Evolutionary conservation across 2,888 invertebrate genomes (phyloP), one percentile per base, ranked within the genome.

Genomic region (Eretmocerus hayati): DNA sequence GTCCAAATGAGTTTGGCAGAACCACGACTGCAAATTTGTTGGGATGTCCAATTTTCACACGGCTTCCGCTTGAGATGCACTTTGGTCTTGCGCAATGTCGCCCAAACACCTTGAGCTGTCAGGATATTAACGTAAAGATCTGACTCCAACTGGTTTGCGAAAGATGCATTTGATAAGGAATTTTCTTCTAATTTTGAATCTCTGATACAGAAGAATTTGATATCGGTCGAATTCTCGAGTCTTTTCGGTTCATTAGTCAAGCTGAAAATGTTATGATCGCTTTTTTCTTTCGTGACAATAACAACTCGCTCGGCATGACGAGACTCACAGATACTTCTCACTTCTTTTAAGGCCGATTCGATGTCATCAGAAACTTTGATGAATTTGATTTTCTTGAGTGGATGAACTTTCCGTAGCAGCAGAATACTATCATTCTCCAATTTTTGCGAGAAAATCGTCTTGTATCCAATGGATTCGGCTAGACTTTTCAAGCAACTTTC

Each of bases 41-140:
- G 32, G 15, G 50, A 54, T 2, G 18, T 21, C 38, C 54, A 46
- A 36, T 38, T 46, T 31, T 47, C 41, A 15, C 32, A 41, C 4
- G 22, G n/a, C 21, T 36, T 35, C 5, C 43, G 26, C 11, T 21
- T 33, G 3, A 38, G 3, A 22, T 15, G n/a, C 15, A 33, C 30
- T 15, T n/a, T 31, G 1, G 15, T 30, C 5, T 20, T 31, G 4
- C 46, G 31, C 6, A 44, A 33, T 9, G 49, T 49, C n/a, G 49
- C 85, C 86, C 75, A 87, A 60, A 74, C 68, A 9, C 78, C 78
- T 3, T 26, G 19, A 18, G 59, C 53, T 8, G 55, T 56, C 30
- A 66, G 49, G n/a, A 95, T 80, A 66, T 95, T 96, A 44, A 90
- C 73, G 3, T 84, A 83, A 55, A 95, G 71, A 65, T 90, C 86